Base-by-base conservation (phyloP, 2,113 vertebrate species). In the Corythoichthys intestinalis region DNA sequence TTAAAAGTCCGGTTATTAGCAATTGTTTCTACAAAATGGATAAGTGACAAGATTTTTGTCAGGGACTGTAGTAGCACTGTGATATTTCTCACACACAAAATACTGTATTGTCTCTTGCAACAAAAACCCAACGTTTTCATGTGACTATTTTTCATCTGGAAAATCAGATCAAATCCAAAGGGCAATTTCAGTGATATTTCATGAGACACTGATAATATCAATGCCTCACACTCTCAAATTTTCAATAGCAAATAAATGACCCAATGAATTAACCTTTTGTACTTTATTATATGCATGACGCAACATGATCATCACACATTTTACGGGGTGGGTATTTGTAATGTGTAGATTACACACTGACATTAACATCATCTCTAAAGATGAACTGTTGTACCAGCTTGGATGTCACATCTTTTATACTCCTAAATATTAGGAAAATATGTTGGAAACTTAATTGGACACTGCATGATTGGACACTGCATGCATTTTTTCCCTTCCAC, bases 351-450 rank as follows among this genome's bases (percentile, higher is more conserved):
- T 13, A 6, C 0, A 59, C 61, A 63, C 66, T 73, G n/a, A 70
- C 59, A 57, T 63, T n/a, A 59, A 72, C 70, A 77, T 58, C 37
- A 34, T 44, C 54, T 11, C 3, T 48, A 66, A 59, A 73, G n/a
- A 44, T 13, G 59, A 47, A 13, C 9, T 63, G 15, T n/a, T 41
- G 9, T 11, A 63, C 20, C 61, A 28, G 61, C 10, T 3, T 3
- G n/a, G 34, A 60, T 41, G 11, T 70, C 15, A 62, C 34, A 65
- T 37, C 46, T 14, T 75, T 73, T 67, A 80, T 63, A 80, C 72
- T 88, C 89, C 86, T 88, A 89, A 89, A 90, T 88, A 88, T 88
- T 86, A 87, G 86, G 87, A 87, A 87, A 66, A 52, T 52, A 78
- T 58, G 73, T 57, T 61, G 58, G 8, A 85, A 70, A 9, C 11